Conservation (phyloP, 2,888 invertebrate genomes). For the Athalia rosae region DNA sequence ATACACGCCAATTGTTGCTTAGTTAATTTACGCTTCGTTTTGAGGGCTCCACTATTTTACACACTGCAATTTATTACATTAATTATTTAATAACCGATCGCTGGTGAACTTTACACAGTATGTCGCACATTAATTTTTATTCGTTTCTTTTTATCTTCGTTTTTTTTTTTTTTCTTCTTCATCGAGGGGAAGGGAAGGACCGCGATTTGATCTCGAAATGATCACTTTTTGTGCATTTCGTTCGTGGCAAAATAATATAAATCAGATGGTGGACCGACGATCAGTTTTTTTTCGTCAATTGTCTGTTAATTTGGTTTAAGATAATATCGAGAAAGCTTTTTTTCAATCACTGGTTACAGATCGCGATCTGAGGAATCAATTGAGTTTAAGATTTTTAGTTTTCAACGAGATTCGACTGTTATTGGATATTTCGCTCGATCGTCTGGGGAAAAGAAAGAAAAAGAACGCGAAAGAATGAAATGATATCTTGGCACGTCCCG, state of each 20-base stretch:
- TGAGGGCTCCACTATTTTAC: constrained; percentile 48
- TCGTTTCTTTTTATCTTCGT: not conserved
- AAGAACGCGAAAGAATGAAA: not conserved
- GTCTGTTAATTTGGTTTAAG: no score
- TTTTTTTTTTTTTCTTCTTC: not conserved
- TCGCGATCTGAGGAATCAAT: no score
- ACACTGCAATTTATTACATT: not conserved
- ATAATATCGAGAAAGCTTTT: not conserved
- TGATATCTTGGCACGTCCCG: constrained; percentile 43
- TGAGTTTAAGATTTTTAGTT: not conserved
- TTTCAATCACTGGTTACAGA: not conserved
- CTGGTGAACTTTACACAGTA: no score
- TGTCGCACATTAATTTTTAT: not conserved
- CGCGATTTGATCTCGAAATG: not conserved
- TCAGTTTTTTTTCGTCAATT: no score
- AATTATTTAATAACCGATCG: not conserved
- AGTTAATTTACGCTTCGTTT: constrained; percentile 57
- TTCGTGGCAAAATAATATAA: no score
- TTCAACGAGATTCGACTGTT: not conserved
- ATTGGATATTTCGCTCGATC: not conserved
- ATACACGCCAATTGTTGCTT: constrained; percentile 56
- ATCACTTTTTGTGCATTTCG: not conserved
- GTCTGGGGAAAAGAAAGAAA: not conserved
- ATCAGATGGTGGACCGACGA: no score
- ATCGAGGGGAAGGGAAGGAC: not conserved